Conservation (phyloP, 1,140 invertebrate genomes). For the Zaprionus ornatus region DNA sequence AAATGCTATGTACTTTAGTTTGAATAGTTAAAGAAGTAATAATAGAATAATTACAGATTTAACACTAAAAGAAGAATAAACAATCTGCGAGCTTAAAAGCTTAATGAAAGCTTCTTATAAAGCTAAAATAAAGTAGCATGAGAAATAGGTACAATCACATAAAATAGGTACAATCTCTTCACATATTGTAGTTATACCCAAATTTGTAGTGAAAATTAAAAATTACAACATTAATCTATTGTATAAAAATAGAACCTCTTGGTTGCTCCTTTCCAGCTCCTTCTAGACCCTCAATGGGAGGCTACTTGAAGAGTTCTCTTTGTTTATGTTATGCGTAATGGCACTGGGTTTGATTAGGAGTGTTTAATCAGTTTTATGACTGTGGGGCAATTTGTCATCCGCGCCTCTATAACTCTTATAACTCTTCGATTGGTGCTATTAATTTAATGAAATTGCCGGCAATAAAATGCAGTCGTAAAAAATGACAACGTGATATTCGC, state of each 20-base stretch:
- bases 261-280: not conserved
- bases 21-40: too few relatives aligned
- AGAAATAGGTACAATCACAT: too few relatives aligned
- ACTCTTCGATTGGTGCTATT: constrained; percentile 52
- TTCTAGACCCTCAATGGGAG: not conserved
- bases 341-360: constrained; percentile 2
- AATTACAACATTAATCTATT: too few relatives aligned
- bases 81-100: not conserved
- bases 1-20: too few relatives aligned
- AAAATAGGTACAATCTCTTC: too few relatives aligned
- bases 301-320: not conserved
- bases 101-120: not conserved
- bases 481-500: constrained; percentile 43
- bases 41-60: too few relatives aligned
- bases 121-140: too few relatives aligned
- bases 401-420: not conserved
- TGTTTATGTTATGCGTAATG: not conserved
- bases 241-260: too few relatives aligned
- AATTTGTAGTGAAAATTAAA: too few relatives aligned
- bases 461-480: constrained; percentile 49
- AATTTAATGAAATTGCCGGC: constrained; percentile 58
- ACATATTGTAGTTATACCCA: too few relatives aligned
- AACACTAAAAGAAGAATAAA: too few relatives aligned
- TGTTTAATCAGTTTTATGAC: constrained; percentile 17
- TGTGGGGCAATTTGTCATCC: not conserved